phyloP scores from a whole-genome alignment of 2,797 vertebrate genomes.

The Eptatretus atami region DNA sequence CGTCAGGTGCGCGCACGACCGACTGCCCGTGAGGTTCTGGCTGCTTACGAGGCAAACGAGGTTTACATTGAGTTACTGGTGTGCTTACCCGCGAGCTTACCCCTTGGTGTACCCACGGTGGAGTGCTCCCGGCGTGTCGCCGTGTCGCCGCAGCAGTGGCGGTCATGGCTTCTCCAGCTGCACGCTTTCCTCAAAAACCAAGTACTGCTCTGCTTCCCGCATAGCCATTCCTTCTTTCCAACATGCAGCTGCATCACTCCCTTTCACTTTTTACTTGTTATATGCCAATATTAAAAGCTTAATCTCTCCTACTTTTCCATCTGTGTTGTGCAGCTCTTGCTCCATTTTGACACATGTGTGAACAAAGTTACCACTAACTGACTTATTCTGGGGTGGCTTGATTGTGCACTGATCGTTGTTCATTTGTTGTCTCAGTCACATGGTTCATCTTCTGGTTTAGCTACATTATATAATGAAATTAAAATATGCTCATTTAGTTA shows the following conservation, averaged over 20 bases:
- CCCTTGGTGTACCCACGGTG: constrained; percentile 53
- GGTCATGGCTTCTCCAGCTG: constrained; percentile 95
- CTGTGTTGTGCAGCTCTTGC: too few species aligned
- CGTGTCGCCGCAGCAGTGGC: constrained; percentile 86
- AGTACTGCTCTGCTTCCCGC: constrained; percentile 12
- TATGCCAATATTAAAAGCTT: too few species aligned
- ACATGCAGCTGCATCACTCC: background rate
- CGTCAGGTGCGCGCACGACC: constrained; percentile 68
- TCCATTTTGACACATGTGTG: too few species aligned
- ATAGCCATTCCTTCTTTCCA: background rate
- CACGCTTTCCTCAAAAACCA: constrained; percentile 70
- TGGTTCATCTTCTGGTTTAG: too few species aligned
- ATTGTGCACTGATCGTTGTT: too few species aligned
- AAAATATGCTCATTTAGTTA: too few species aligned
- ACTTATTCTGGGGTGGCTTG: too few species aligned
- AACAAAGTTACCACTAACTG: too few species aligned
- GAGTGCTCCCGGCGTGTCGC: constrained; percentile 78
- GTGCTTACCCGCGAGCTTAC: constrained; percentile 65
- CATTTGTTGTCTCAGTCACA: too few species aligned
- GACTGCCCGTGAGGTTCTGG: constrained; percentile 64
- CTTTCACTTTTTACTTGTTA: background rate
- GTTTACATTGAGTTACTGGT: constrained; percentile 91
- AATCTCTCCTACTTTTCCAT: too few species aligned
- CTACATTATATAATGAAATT: too few species aligned
- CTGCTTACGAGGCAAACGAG: constrained; percentile 75